Conservation (phyloP, 2,888 invertebrate genomes). For the Lissocephala sabroskyi region DNA sequence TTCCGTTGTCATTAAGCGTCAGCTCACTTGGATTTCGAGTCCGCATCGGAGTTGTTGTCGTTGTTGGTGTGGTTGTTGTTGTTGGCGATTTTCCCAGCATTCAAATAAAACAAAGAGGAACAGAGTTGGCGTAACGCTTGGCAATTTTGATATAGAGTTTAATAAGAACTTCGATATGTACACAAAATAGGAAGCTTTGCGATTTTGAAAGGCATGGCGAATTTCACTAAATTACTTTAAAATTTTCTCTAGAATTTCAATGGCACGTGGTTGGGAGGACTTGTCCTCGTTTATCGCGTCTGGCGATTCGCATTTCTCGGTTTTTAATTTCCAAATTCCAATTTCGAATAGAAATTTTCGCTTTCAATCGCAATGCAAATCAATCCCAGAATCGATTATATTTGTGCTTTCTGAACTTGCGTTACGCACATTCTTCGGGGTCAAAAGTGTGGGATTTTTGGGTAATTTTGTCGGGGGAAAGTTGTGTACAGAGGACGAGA, state of each 20-base stretch:
- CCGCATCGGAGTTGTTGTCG: constrained; percentile 4
- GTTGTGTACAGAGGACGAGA: constrained; percentile 16
- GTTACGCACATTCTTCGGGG: constrained; percentile 13
- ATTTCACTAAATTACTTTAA: constrained; percentile 11
- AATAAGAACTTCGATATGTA: no score
- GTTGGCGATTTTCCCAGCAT: constrained; percentile 15
- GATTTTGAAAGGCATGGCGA: not conserved
- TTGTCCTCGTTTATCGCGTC: no score
- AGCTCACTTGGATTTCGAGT: constrained; percentile 47
- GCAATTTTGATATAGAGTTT: constrained; percentile 10
- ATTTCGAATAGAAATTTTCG: no score
- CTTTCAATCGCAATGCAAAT: not conserved
- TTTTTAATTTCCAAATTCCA: not conserved
- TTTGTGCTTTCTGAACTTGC: constrained; percentile 20
- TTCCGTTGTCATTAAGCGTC: constrained; percentile 64
- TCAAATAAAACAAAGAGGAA: constrained; percentile 27
- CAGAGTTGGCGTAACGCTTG: constrained; percentile 31
- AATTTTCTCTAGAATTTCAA: constrained; percentile 10
- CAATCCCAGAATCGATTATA: constrained; percentile 2
- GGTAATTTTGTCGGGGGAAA: constrained; percentile 14
- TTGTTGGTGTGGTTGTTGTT: constrained; percentile 20
- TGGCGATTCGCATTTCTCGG: constrained; percentile 1
- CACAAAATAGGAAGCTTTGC: no score
- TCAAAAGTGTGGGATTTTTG: not conserved
- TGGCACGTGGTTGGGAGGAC: no score